These are phyloP conservation scores for Staurois parvus DNA, from an alignment of 2,797 vertebrate genomes.

Conservation along the genomic window DNA sequence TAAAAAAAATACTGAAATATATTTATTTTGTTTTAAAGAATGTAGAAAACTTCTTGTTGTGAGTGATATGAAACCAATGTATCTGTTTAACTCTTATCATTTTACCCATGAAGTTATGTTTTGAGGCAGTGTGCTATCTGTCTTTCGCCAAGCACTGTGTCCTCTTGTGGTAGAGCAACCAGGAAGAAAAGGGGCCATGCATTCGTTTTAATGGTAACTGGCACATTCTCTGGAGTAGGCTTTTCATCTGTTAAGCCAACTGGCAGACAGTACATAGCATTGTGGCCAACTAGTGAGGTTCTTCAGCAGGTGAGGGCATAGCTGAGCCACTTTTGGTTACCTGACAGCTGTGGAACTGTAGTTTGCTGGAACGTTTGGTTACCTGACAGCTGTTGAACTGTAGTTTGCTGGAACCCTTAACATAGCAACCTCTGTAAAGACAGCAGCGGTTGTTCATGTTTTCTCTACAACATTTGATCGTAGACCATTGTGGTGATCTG, in stretches of 20 bases:
- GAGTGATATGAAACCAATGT: slow-evolving; percentile 57
- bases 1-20: slow-evolving; percentile 69
- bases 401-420: background rate
- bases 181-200: background rate
- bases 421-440: background rate
- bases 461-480: background rate
- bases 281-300: background rate
- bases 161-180: slow-evolving; percentile 51
- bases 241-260: background rate
- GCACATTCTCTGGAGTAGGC: background rate
- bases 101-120: slow-evolving; percentile 46
- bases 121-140: slow-evolving; percentile 39
- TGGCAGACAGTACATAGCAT: background rate
- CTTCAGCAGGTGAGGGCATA: background rate
- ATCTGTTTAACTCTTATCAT: slow-evolving; percentile 38
- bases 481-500: background rate
- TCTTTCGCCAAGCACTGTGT: slow-evolving; percentile 49
- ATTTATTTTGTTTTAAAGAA: slow-evolving; percentile 78
- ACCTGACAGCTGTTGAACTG: background rate
- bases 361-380: background rate
- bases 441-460: background rate
- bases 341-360: background rate
- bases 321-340: background rate
- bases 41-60: slow-evolving; percentile 68
- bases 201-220: background rate